phyloP scores from a whole-genome alignment of 1,140 invertebrate species.

The Saccostrea echinata region DNA sequence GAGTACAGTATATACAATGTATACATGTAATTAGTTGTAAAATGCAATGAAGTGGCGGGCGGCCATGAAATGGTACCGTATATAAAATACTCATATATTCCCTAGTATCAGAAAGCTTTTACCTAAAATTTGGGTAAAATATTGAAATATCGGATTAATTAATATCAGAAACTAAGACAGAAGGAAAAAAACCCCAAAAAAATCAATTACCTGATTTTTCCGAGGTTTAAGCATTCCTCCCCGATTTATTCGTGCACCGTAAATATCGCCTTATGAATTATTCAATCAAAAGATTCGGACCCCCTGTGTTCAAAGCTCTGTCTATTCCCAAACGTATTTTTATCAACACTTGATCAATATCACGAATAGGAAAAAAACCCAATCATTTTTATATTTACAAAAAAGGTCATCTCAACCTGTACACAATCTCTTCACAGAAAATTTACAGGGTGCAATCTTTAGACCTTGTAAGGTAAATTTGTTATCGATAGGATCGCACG shows the following conservation, averaged over 20 bases:
- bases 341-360: conserved; percentile 3
- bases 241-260: background rate
- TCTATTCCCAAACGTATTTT: background rate
- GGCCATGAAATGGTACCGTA: too few species aligned
- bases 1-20: too few species aligned
- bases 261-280: background rate
- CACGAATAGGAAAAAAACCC: background rate
- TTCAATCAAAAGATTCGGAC: background rate
- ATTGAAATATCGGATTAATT: too few species aligned
- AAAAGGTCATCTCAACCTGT: background rate
- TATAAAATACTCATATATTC: too few species aligned
- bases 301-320: background rate
- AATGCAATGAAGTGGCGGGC: too few species aligned
- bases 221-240: background rate
- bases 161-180: background rate
- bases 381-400: background rate
- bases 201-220: background rate
- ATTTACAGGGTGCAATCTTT: background rate
- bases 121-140: too few species aligned
- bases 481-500: background rate
- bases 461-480: background rate
- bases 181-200: background rate
- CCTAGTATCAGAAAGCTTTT: too few species aligned
- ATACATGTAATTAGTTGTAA: too few species aligned
- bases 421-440: background rate